These are phyloP conservation scores for Verasper variegatus DNA, from an alignment of 2,113 vertebrate genomes.

Conservation along the genomic window DNA sequence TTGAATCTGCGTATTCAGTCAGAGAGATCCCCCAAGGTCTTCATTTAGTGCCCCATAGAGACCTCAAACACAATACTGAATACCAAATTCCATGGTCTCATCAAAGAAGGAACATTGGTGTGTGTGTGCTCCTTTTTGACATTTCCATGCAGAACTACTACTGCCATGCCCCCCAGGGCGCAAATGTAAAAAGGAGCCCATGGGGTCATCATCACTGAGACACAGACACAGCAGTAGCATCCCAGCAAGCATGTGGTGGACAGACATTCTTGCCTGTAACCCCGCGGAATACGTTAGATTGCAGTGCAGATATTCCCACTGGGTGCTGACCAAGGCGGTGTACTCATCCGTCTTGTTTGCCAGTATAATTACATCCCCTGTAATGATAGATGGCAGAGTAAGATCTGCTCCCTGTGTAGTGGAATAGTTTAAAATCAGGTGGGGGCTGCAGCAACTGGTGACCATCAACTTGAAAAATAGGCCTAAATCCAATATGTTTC, in stretches of 20 bases:
- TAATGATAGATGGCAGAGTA: constrained; percentile 31
- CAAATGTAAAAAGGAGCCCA: not conserved
- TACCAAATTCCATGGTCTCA: constrained; percentile 28
- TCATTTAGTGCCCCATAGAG: constrained; percentile 19
- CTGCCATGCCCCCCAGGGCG: not conserved
- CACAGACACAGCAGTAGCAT: not conserved
- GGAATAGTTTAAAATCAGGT: constrained; percentile 2
- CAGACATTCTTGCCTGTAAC: not conserved
- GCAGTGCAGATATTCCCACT: constrained; percentile 5
- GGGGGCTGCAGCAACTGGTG: not conserved
- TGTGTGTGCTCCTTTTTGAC: not conserved
- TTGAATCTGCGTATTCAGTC: not conserved
- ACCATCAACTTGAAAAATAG: not conserved
- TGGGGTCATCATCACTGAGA: not conserved
- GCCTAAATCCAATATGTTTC: not conserved
- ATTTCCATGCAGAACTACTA: constrained; percentile 14
- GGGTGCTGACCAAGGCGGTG: constrained; percentile 1
- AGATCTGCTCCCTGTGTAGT: constrained; percentile 2
- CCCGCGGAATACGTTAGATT: constrained; percentile 13
- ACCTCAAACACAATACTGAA: constrained; percentile 29
- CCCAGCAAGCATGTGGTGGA: not conserved
- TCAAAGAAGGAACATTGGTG: constrained; percentile 10
- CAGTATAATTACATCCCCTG: not conserved
- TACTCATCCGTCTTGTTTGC: constrained; percentile 31
- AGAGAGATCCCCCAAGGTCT: constrained; percentile 9